A percentile compares a stretch with the other conserved stretches of the same genome.
phyloP scores from a whole-genome alignment of 2,888 invertebrate species.

The Buathra laborator region DNA sequence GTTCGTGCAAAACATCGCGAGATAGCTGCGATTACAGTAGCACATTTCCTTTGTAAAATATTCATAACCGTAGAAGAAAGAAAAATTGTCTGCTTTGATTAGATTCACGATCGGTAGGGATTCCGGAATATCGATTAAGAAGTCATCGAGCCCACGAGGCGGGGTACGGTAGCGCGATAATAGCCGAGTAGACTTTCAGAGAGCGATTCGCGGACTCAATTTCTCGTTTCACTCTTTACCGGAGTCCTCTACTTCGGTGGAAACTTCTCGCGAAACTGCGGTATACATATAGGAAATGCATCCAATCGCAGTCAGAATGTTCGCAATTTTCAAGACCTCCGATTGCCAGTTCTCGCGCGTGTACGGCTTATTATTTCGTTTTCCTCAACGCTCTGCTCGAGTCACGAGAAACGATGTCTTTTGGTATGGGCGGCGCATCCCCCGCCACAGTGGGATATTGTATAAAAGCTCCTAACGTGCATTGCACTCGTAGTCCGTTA shows the following conservation, averaged over 20 bases:
- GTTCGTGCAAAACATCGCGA: conserved; percentile 38
- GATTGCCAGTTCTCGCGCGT: conserved; percentile 28
- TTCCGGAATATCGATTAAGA: conserved; percentile 79
- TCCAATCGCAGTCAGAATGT: conserved; percentile 81
- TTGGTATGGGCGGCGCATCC: neutral
- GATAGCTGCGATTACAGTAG: conserved; percentile 39
- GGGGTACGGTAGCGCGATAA: conserved; percentile 63
- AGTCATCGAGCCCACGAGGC: conserved; percentile 73
- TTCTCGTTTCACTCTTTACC: conserved; percentile 10
- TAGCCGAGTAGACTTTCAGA: conserved; percentile 3
- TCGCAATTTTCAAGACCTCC: conserved; percentile 79
- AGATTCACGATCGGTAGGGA: conserved; percentile 59
- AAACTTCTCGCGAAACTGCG: conserved; percentile 74
- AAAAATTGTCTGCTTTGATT: conserved; percentile 45
- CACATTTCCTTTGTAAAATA: conserved; percentile 51
- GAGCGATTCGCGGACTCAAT: conserved; percentile 17
- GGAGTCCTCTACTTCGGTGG: conserved; percentile 44
- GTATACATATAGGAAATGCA: conserved; percentile 72
- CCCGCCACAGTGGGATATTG: conserved; percentile 62
- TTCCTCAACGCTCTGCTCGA: conserved; percentile 61
- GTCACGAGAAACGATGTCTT: conserved; percentile 53
- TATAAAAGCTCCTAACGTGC: conserved; percentile 69
- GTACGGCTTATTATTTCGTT: conserved; percentile 82
- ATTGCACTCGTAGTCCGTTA: neutral
- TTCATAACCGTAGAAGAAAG: conserved; percentile 60